Evolutionary conservation across 64 coral and sea anemone species (phyloP).

Genomic region (Orbicella faveolata): DNA sequence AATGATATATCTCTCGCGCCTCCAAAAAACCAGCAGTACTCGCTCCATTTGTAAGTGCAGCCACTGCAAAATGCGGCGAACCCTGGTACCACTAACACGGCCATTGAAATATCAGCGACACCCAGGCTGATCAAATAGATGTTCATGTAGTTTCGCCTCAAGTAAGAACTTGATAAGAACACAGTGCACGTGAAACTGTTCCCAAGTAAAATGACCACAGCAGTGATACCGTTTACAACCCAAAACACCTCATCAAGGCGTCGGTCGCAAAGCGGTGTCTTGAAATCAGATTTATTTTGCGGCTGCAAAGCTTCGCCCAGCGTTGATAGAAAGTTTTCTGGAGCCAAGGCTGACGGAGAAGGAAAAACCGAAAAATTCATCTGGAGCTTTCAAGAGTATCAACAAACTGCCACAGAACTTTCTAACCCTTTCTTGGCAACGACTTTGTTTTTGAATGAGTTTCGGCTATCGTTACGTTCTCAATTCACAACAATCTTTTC

Average conservation of each 20-base stretch:
- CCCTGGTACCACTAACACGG: constrained; percentile 29
- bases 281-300: not conserved
- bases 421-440: too few relatives aligned
- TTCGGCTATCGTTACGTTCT: too few relatives aligned
- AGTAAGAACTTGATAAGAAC: constrained; percentile 40
- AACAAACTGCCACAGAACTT: too few relatives aligned
- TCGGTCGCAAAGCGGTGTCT: not conserved
- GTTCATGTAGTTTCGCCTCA: constrained; percentile 68
- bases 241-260: constrained; percentile 56
- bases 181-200: constrained; percentile 59
- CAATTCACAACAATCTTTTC: too few relatives aligned
- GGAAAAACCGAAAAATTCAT: not conserved
- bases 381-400: not conserved
- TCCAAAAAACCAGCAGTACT: constrained; percentile 33
- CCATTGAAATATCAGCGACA: constrained; percentile 50
- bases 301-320: not conserved
- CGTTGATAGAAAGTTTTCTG: not conserved
- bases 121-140: constrained; percentile 56
- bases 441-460: too few relatives aligned
- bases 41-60: constrained; percentile 22
- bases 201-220: constrained; percentile 36
- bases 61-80: constrained; percentile 59
- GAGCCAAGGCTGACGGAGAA: not conserved
- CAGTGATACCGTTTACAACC: constrained; percentile 50
- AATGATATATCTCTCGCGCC: constrained; percentile 34